phyloP scores from a whole-genome alignment of 2,888 invertebrate species.

The Tromatobia lineatoria region DNA sequence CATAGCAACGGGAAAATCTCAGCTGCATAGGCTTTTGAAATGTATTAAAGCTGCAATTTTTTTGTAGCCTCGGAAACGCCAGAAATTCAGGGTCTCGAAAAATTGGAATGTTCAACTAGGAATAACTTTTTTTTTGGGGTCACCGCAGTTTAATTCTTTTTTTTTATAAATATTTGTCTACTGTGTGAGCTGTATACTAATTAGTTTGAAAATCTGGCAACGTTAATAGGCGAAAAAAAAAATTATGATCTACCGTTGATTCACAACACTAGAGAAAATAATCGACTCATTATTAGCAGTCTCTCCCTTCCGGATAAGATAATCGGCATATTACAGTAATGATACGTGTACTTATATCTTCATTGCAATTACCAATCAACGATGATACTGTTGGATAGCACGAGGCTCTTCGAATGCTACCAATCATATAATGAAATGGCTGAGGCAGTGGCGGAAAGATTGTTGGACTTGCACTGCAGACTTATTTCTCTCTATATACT shows the following conservation, averaged over 20 bases:
- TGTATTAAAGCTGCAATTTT: too few species aligned
- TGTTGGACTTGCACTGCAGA: constrained; percentile 93
- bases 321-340: neutral
- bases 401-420: constrained; percentile 87
- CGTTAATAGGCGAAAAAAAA: neutral
- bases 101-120: too few species aligned
- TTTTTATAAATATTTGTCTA: too few species aligned
- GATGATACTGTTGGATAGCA: constrained; percentile 66
- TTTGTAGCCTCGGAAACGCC: too few species aligned
- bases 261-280: neutral
- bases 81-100: too few species aligned
- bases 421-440: constrained; percentile 94
- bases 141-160: too few species aligned
- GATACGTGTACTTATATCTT: neutral
- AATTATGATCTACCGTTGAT: neutral
- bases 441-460: constrained; percentile 93
- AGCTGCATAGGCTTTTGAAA: too few species aligned
- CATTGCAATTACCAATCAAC: constrained; percentile 15
- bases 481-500: constrained; percentile 92
- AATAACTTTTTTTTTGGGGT: too few species aligned
- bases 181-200: too few species aligned
- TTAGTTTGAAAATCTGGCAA: neutral
- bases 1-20: too few species aligned
- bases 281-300: neutral
- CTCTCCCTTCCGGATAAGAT: neutral